Evolutionary conservation across 2,113 vertebrate species (phyloP), one percentile per base, ranked within the genome.

Genomic region (Passer domesticus): DNA sequence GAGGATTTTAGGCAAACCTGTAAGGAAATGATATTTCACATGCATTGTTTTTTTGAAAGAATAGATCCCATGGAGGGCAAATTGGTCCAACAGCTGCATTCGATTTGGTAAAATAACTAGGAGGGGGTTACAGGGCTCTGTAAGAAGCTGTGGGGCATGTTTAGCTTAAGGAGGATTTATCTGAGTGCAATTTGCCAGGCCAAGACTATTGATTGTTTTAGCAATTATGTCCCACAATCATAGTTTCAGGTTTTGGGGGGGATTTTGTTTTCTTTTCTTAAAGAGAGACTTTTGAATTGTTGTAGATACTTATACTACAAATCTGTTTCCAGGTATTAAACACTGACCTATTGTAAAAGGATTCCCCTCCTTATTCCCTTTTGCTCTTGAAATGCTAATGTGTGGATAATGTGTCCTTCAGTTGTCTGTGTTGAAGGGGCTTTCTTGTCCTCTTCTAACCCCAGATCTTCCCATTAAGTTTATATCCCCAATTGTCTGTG

Each of bases 41-140:
- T 96, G 93, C 95, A 95, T 97, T 97, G 97, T 97, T 96, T 97
- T 94, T 96, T 96, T 82, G 11, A 97, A 95, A 97, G 95, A 96
- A 97, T 94, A 95, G 96, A 97, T 96, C 95, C 95, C 58, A 59
- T 80, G 83, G 94, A 97, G 94, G 87, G 94, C 89, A 96, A 97
- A 97, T 87, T 96, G 95, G 95, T 97, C 93, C 90, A 95, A 96
- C 97, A 98, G 97, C 97, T 98, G 97, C 88, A 97, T 98, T 98
- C 12, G 82, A 98, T 98, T 98, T 98, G 93, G 96, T 83, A 96
- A 97, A 97, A 95, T 90, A 97, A 97, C 92, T 95, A 88, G 76
- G 91, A 97, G 79, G 37, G 90, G 95, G 75, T 94, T 69, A 91
- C 89, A 92, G 89, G 80, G 66, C 81, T 96, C 87, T 96, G 92